phyloP scores from a whole-genome alignment of 1,140 invertebrate species.

The Zophobas morio region DNA sequence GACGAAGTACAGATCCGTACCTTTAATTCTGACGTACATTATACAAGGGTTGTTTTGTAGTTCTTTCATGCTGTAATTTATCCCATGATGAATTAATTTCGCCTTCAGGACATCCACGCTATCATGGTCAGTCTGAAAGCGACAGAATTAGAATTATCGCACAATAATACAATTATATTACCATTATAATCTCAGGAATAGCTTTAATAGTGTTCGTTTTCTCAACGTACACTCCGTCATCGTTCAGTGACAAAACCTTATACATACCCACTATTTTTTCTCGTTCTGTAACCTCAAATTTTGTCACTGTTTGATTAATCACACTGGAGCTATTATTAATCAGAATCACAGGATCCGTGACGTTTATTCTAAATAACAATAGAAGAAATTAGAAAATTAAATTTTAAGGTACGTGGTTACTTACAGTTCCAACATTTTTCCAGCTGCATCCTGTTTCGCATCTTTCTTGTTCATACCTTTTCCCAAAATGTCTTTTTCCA shows the following conservation, averaged over 20 bases:
- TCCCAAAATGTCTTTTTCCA: conserved; percentile 18
- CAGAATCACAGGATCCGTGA: conserved; percentile 1
- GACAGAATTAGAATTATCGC: conserved; percentile 4
- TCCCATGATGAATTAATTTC: not conserved
- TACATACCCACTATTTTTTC: too few relatives aligned
- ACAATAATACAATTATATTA: conserved; percentile 13
- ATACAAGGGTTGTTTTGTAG: conserved; percentile 28
- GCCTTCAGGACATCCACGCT: not conserved
- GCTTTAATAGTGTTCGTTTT: conserved; percentile 4
- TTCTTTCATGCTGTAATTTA: conserved; percentile 1
- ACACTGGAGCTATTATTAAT: too few relatives aligned
- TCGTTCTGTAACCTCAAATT: too few relatives aligned
- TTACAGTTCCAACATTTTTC: conserved; percentile 51
- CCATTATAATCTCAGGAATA: not conserved
- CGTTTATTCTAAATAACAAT: not conserved
- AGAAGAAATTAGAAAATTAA: too few relatives aligned
- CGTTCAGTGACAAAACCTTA: too few relatives aligned
- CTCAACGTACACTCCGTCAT: conserved; percentile 1
- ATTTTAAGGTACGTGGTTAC: too few relatives aligned
- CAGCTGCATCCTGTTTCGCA: conserved; percentile 54
- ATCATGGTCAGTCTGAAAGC: not conserved
- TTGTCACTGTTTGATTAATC: too few relatives aligned
- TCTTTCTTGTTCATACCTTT: conserved; percentile 52
- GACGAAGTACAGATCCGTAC: conserved; percentile 33
- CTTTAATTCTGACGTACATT: conserved; percentile 13